phyloP scores from a whole-genome alignment of 2,888 invertebrate genomes.

The Diloba caeruleocephala region DNA sequence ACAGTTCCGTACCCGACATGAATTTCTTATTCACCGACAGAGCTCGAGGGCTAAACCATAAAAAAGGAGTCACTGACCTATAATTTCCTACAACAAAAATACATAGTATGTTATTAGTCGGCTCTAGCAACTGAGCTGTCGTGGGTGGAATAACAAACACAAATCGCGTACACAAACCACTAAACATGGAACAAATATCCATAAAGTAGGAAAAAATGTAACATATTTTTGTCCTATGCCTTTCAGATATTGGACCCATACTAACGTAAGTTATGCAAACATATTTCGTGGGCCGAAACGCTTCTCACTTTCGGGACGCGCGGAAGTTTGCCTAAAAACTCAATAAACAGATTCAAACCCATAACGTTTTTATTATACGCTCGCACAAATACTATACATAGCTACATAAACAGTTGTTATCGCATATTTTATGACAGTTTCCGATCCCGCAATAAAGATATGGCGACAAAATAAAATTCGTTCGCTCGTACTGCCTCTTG shows the following conservation, averaged over 20 bases:
- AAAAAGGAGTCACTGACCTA: constrained; percentile 7
- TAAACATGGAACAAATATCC: constrained; percentile 16
- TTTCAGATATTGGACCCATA: constrained; percentile 28
- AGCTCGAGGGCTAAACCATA: constrained; percentile 6
- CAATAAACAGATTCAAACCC: constrained; percentile 52
- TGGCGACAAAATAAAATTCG: constrained; percentile 50
- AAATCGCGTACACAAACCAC: constrained; percentile 28
- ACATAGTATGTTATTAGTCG: too few species aligned
- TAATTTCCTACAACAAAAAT: constrained; percentile 12
- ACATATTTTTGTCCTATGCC: constrained; percentile 31
- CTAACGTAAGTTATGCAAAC: constrained; percentile 16
- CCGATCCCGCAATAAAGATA: constrained; percentile 80
- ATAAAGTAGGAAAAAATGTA: constrained; percentile 28
- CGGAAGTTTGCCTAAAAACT: constrained; percentile 42
- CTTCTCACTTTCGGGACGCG: constrained; percentile 24
- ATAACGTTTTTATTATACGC: constrained; percentile 52
- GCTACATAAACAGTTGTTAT: constrained; percentile 74
- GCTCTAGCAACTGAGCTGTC: too few species aligned
- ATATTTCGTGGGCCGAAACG: constrained; percentile 11
- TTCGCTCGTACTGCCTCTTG: constrained; percentile 20
- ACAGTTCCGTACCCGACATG: constrained; percentile 13
- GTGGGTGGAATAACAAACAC: constrained; percentile 18
- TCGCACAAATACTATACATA: constrained; percentile 55
- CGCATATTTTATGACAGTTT: constrained; percentile 74
- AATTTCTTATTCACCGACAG: constrained; percentile 32